Base-by-base conservation (phyloP, 1,140 invertebrate genomes). In the Hyposmocoma kahamanoa region DNA sequence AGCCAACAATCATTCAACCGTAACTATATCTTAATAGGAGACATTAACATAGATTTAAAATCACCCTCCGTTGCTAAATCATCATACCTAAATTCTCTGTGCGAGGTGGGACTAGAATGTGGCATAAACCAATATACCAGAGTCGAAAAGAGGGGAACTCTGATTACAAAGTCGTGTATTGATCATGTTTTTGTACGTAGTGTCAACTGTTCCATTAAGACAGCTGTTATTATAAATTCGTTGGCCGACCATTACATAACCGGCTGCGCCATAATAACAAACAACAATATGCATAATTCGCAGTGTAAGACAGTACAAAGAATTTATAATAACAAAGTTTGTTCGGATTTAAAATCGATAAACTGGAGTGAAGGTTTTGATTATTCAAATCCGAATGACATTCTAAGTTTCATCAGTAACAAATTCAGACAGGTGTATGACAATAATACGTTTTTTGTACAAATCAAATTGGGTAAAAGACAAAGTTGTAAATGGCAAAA, bases 91-190 rank as follows among this genome's bases (percentile, higher is more conserved):
- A n/a, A n/a, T n/a, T n/a, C n/a, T n/a, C n/a, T n/a, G n/a, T n/a
- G n/a, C n/a, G n/a, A 21, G 44, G 13, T 39, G 45, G 49, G 42
- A 13, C 19, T 51, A 20, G 42, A 45, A 18, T 38, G 42, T 19
- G 52, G 52, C 2, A 48, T 48, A 17, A 48, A 43, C 28, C 41
- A 47, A 26, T 43, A 36, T 26, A 56, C 53, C 11, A 30, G 53
- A 2, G 22, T 56, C 10, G 53, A 56, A 47, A 50, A 11, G 24
- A 28, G n/a, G n/a, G n/a, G n/a, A n/a, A n/a, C 11, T 28, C 24
- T 6, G 5, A 11, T 11, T 6, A 6, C 6, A n/a, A n/a, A n/a
- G n/a, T n/a, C n/a, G n/a, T n/a, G n/a, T n/a, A n/a, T n/a, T n/a
- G n/a, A n/a, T n/a, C n/a, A n/a, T n/a, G n/a, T n/a, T n/a, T n/a